phyloP scores from a whole-genome alignment of 2,888 invertebrate species.

The Pterostichus niger region DNA sequence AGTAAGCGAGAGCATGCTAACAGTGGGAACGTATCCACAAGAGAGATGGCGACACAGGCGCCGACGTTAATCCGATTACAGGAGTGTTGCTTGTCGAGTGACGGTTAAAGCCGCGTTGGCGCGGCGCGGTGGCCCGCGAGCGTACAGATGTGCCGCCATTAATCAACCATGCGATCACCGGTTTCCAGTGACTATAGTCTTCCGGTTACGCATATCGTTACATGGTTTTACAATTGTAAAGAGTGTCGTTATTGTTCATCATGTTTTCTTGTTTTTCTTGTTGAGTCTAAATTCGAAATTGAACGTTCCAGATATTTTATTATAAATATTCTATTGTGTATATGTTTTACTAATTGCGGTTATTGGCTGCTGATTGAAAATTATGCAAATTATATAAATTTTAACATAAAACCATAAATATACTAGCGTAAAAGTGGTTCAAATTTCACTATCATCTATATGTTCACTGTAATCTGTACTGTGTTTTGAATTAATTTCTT shows the following conservation, averaged over 20 bases:
- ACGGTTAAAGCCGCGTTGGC: constrained; percentile 32
- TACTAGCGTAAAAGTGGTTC: too few species aligned
- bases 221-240: constrained; percentile 1
- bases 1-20: background rate
- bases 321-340: too few species aligned
- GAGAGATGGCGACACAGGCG: constrained; percentile 22
- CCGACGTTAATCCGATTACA: constrained; percentile 63
- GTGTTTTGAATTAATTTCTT: too few species aligned
- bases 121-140: constrained; percentile 27
- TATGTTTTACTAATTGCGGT: too few species aligned
- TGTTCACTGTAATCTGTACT: too few species aligned
- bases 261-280: background rate
- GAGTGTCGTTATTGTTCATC: background rate
- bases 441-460: too few species aligned
- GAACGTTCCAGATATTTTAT: background rate
- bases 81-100: constrained; percentile 61
- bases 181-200: constrained; percentile 52
- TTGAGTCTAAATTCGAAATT: background rate
- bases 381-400: too few species aligned
- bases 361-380: too few species aligned
- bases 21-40: background rate
- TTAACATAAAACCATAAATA: too few species aligned
- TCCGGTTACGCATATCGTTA: constrained; percentile 45
- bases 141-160: constrained; percentile 64
- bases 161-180: constrained; percentile 57